Conservation (phyloP, 2,113 vertebrate species). For the Columba janthina region DNA sequence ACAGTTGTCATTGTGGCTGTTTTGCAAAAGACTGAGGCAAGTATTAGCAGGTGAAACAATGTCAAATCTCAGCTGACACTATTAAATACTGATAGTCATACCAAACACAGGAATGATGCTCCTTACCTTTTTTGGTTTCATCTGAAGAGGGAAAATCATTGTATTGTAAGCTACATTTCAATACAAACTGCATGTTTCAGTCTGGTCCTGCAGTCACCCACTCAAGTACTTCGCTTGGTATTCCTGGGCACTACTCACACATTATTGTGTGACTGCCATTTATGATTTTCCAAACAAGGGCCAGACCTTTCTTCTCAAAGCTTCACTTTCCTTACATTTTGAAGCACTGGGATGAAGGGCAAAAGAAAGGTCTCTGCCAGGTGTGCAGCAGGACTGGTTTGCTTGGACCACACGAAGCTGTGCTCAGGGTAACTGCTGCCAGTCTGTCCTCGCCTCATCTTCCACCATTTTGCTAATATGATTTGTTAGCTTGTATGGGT, state of each 20-base stretch:
- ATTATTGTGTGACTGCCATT: not conserved
- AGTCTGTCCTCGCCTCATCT: not conserved
- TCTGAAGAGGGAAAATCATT: not conserved
- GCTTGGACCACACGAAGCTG: rapidly evolving
- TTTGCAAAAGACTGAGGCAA: not conserved
- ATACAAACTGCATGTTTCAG: not conserved
- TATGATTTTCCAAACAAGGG: rapidly evolving
- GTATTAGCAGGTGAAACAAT: not conserved
- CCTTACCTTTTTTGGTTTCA: not conserved
- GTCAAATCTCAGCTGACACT: not conserved
- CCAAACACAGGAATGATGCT: not conserved
- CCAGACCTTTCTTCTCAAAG: not conserved
- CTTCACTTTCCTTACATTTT: not conserved
- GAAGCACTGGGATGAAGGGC: not conserved
- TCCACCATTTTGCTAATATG: not conserved
- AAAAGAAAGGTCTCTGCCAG: not conserved
- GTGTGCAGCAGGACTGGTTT: not conserved
- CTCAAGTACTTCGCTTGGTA: not conserved
- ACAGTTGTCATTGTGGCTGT: not conserved
- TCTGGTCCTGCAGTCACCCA: not conserved
- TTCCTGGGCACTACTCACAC: not conserved
- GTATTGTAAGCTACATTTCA: not conserved
- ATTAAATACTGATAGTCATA: not conserved
- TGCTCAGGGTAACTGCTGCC: not conserved
- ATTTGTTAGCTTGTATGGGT: not conserved